Conservation (phyloP, 2,797 vertebrate genomes). For the Clamator glandarius region DNA sequence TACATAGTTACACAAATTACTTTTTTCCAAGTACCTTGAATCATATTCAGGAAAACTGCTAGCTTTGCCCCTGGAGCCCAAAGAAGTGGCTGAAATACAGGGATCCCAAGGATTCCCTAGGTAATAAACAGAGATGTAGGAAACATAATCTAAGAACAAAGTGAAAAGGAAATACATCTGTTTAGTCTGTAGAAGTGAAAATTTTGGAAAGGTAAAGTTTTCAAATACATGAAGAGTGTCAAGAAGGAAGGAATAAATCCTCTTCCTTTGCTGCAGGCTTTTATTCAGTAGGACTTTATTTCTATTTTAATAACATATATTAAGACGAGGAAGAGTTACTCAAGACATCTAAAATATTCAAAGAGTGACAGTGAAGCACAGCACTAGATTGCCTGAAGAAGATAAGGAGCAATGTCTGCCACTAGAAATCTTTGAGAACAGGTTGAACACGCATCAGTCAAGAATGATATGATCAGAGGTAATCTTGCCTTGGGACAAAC, state of each 20-base stretch:
- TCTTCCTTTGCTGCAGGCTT: background rate
- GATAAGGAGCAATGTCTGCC: background rate
- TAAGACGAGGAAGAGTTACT: background rate
- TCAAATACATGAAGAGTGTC: background rate
- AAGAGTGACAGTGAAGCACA: background rate
- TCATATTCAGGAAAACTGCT: background rate
- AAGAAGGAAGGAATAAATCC: background rate
- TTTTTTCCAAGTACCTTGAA: background rate
- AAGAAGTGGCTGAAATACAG: background rate
- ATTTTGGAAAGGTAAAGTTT: background rate
- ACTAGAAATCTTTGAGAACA: background rate
- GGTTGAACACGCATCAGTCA: background rate
- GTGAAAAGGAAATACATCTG: background rate
- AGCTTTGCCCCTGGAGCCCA: background rate
- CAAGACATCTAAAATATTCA: background rate
- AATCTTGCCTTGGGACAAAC: background rate
- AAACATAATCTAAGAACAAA: background rate
- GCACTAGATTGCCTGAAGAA: background rate
- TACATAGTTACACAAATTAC: background rate
- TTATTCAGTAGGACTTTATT: background rate
- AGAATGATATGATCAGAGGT: background rate
- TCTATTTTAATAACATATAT: background rate
- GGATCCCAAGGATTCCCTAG: background rate
- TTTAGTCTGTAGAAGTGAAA: background rate
- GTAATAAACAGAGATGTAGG: background rate